Base-by-base conservation (phyloP, 2,888 invertebrate species). In the Lithophane leautieri region DNA sequence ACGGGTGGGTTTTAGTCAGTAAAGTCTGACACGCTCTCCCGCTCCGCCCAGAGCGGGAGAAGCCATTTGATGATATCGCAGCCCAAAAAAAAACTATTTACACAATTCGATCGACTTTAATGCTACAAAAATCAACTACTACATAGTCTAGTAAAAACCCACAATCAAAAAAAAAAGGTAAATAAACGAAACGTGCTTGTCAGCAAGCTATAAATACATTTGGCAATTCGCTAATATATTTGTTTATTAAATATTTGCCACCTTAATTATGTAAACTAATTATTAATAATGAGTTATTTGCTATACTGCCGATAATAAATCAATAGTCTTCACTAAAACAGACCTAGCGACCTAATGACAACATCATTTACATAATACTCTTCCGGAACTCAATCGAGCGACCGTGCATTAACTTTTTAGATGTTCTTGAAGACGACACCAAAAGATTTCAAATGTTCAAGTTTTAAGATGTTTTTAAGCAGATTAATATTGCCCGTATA, bases 201-300 rank as follows among this genome's bases (percentile, higher is more conserved):
- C 34, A 58, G 16, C n/a, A 16, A 40, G 14, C 28, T 62, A 50
- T 28, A 28, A 47, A n/a, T 79, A 34, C 47, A 67, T 78, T 61
- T 52, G 25, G 28, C n/a, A 56, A 42, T 62, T 34, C 11, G 11
- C 7, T 56, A 42, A 63, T 40, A 54, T 42, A 25, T 69, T 44
- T 70, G 16, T 62, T 50, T 40, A 47, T 40, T 44, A 22, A 61
- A 79, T 76, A 62, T 76, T 70, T 70, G 28, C 34, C 34, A 61
- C 12, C 34, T 52, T 40, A 28, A 34, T 34, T 62, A 73, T n/a
- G 28, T 61, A 73, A 74, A 74, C 71, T 74, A 50, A 28, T 56
- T n/a, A 73, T n/a, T 12, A 44, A n/a, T 28, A 14, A 42, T 16
- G 6, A n/a, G 28, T 6, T 67, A 61, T 52, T 61, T 47, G 60